Evolutionary conservation across 2,888 invertebrate species (phyloP), one percentile per base, ranked within the genome.

Genomic region (Xanthorhoe spadicearia): DNA sequence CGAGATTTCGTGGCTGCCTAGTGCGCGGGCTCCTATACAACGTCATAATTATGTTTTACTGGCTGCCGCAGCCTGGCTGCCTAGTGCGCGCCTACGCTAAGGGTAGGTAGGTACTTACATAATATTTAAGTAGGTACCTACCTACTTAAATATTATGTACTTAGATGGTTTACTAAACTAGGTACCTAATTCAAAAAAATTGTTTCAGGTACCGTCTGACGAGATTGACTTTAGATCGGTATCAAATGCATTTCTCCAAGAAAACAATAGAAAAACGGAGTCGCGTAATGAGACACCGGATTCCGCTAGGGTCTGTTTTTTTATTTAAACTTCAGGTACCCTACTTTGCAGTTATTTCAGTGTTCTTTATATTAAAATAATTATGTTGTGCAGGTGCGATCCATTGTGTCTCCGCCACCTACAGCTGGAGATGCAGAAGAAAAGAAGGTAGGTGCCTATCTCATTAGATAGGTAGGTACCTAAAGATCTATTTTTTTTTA

Each of bases 191-290:
- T 51, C 38, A 51, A 52, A 8, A 28, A 2, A 0, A 5, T n/a
- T 13, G n/a, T 64, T 67, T 53, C 80, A 92, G 92, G 83, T 88
- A 75, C 82, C 81, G 53, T 75, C 83, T 54, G 91, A 90, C 38
- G 91, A 92, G 67, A 83, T 76, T 70, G 92, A 90, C 75, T 92
- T 87, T 77, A 88, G 89, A 84, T 84, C 83, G 23, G 81, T 93
- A 55, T 91, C 92, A 60, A 91, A 90, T 80, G 92, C 92, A 68
- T 93, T 92, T 76, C 82, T 93, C 52, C 89, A 87, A 77, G 93
- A 93, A 73, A 91, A 83, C 77, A 88, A 90, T 77, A 86, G 83
- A 74, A 90, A 87, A 77, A 75, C 84, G 4, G 90, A 89, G 63
- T 84, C 86, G 54, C 86, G 90, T 77, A 89, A 86, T 84, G 89